phyloP scores from a whole-genome alignment of 2,797 vertebrate species.

The Dicrostonyx torquatus region DNA sequence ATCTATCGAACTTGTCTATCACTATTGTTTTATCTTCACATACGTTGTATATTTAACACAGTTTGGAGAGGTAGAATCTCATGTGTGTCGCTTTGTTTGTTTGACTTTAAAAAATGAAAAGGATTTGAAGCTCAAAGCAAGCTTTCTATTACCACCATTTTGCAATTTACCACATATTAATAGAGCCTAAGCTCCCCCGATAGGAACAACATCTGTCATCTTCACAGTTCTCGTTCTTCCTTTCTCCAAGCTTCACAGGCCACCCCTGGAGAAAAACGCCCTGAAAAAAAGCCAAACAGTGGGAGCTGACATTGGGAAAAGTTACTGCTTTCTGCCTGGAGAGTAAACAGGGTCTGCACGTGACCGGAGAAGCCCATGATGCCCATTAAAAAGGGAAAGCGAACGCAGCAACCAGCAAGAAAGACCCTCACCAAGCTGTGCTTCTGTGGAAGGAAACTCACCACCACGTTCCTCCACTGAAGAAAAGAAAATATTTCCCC shows the following conservation, averaged over 20 bases:
- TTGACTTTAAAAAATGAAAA: conserved; percentile 36
- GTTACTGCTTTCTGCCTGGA: background rate
- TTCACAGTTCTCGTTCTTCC: conserved; percentile 20
- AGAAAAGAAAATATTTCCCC: background rate
- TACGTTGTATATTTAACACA: background rate
- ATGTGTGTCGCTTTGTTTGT: background rate
- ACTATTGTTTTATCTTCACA: background rate
- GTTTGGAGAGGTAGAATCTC: background rate
- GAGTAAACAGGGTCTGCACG: background rate
- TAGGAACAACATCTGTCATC: conserved; percentile 8
- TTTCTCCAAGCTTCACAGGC: background rate
- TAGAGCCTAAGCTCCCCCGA: background rate
- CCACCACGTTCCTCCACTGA: background rate
- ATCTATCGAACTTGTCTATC: background rate
- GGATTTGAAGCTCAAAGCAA: conserved; percentile 28
- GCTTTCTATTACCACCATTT: conserved; percentile 3
- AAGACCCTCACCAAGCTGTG: background rate
- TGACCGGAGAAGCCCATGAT: background rate
- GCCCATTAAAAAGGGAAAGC: background rate
- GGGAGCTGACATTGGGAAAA: no score
- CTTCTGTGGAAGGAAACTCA: background rate
- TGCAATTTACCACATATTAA: conserved; percentile 11
- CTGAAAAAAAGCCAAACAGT: background rate
- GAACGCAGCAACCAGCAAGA: background rate
- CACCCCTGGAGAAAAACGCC: background rate